Evolutionary conservation across 2,888 invertebrate species (phyloP), one percentile per base, ranked within the genome.

Genomic region (Scelioninae gen. 2): DNA sequence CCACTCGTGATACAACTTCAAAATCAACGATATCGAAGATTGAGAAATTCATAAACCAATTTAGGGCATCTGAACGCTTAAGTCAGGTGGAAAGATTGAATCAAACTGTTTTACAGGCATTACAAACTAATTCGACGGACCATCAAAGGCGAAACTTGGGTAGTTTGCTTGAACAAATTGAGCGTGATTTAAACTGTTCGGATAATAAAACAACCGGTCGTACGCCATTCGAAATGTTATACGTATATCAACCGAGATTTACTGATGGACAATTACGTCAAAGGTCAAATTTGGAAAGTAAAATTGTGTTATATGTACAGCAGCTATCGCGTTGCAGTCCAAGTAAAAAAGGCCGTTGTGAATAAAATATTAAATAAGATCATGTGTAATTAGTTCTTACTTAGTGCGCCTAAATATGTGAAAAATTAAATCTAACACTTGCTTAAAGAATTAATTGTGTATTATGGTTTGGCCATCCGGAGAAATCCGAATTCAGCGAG

Each of bases 81-180:
- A 22, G 64, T 1, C 41, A 46, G 18, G 33, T 74, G 2, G 70
- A 74, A 16, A 28, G 60, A 9, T 9, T 74, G 1, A 55, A 55
- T 11, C 43, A 45, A 11, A 37, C 37, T 5, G 15, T 37, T 37
- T 2, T 37, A 2, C 37, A 13, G 1, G 37, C 37, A 15, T 1
- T 37, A 1, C 37, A 37, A 15, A 5, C 15, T 1, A 37, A 5
- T 37, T 15, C 4, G 37, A 0, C 5, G 0, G 37, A 13, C 1
- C n/a, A 22, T 11, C 22, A 45, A n/a, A 11, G 2, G 2, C 6
- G 43, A 19, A 13, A 46, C 18, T 46, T 25, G 46, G 46, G 28
- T 9, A 5, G 0, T 4, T 2, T 10, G 2, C 1, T 46, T 0
- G 15, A 9, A 9, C 1, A n/a, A 6, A 2, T 46, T 0, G 25